phyloP scores from a whole-genome alignment of 2,888 invertebrate genomes.

The Trissoscelio sp. region DNA sequence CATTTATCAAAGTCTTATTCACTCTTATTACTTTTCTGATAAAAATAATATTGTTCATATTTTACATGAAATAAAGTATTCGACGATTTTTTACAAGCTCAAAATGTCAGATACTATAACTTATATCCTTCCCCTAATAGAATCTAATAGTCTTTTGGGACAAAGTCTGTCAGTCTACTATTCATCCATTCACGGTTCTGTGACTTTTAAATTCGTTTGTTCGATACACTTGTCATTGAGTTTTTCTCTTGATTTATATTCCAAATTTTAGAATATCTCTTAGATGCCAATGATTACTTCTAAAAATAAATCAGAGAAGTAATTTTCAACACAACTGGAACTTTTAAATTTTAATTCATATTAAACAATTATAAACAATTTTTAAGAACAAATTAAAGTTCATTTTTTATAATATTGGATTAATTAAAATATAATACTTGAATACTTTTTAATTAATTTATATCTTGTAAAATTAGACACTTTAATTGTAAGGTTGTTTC shows the following conservation, averaged over 20 bases:
- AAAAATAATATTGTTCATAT: not conserved
- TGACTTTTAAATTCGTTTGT: constrained; percentile 55
- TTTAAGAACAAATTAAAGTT: no score
- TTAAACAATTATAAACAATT: no score
- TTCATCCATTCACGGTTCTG: constrained; percentile 61
- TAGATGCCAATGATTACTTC: constrained; percentile 37
- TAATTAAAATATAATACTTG: no score
- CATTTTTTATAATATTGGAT: no score
- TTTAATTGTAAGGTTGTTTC: no score
- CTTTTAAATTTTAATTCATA: not conserved
- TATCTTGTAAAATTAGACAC: no score
- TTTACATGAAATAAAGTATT: no score
- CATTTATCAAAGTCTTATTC: constrained; percentile 47
- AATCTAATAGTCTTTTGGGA: constrained; percentile 66
- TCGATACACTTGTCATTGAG: constrained; percentile 56
- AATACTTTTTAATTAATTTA: no score
- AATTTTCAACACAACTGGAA: not conserved
- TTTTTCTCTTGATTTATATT: constrained; percentile 25
- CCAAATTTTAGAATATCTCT: constrained; percentile 43
- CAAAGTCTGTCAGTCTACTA: constrained; percentile 61
- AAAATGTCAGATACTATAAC: constrained; percentile 43
- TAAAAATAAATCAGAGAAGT: not conserved
- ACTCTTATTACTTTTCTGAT: not conserved
- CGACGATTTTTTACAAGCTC: not conserved
- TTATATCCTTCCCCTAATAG: constrained; percentile 45